Base-by-base conservation (phyloP, 2,888 invertebrate genomes). In the Oscheius onirici region DNA sequence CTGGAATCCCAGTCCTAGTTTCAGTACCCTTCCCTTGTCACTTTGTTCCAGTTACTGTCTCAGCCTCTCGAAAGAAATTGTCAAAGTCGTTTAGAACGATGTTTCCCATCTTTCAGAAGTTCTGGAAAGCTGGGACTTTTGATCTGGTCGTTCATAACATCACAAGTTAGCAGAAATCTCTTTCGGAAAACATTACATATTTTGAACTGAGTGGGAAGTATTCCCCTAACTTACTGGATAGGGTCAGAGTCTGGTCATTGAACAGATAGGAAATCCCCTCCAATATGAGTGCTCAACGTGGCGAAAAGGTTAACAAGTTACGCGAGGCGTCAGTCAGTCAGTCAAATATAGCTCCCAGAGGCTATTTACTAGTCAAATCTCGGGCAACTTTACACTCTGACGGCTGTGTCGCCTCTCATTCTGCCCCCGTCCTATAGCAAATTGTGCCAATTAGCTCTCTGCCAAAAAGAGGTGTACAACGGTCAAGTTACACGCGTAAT, bases 251-350 rank as follows among this genome's bases (percentile, higher is more conserved):
- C 15, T 26, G 26, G 11, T 55, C 55, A n/a, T 55, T 55, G 55
- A 3, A 15, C 13, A n/a, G 28, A 26, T n/a, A 26, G 55, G 26
- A 26, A 55, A 22, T 52, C 8, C 22, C 17, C 22, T 20, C 20
- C 5, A 20, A 20, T 52, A 22, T 34, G 0, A n/a, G n/a, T n/a
- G n/a, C n/a, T n/a, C n/a, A n/a, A n/a, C 17, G 8, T 17, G 51
- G 52, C 24, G 15, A 55, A 51, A 55, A 55, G 55, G 28, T 55
- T 26, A 26, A 55, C 55, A 55, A 55, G 55, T 55, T 55, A 52
- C 52, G 52, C 52, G 52, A 6, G 52, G 11, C 51, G 51, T n/a
- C 10, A 43, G 43, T 11, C 10, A 46, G 3, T 5, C n/a, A 46
- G 17, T 17, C 20, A 46, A 20, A n/a, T 46, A 46, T 20, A n/a